These are phyloP conservation scores for Aphidius gifuensis DNA, from an alignment of 1,140 invertebrate genomes.

Conservation along the genomic window DNA sequence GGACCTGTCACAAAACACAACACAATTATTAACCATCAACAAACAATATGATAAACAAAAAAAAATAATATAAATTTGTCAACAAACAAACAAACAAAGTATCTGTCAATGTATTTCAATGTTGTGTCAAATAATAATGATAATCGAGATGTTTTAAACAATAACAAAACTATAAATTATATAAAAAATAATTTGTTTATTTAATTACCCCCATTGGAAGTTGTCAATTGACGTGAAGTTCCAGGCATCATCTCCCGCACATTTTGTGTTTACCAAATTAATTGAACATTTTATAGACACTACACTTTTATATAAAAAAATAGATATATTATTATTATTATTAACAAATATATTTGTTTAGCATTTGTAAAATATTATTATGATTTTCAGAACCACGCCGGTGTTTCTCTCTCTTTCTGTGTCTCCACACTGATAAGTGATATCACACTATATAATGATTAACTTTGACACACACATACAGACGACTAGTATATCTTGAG, in stretches of 20 bases:
- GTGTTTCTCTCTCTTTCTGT: background rate
- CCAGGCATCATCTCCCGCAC: constrained; percentile 52
- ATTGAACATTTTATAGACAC: constrained; percentile 30
- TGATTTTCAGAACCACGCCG: constrained; percentile 5
- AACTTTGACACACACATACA: background rate
- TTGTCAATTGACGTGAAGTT: constrained; percentile 44
- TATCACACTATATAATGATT: background rate
- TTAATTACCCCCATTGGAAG: constrained; percentile 41
- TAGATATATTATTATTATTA: background rate
- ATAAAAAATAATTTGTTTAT: constrained; percentile 28
- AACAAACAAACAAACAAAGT: constrained; percentile 13
- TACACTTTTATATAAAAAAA: constrained; percentile 20
- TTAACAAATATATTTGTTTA: too few relatives aligned
- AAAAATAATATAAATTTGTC: constrained; percentile 10
- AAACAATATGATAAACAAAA: constrained; percentile 17
- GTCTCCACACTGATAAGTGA: too few relatives aligned
- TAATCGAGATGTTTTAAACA: constrained; percentile 16
- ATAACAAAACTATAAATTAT: constrained; percentile 9
- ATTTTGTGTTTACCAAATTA: constrained; percentile 33
- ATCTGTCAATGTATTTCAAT: constrained; percentile 8
- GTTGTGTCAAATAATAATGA: constrained; percentile 39
- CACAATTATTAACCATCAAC: constrained; percentile 9
- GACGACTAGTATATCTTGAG: too few relatives aligned
- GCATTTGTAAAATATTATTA: background rate
- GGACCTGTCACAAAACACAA: constrained; percentile 32